These are phyloP conservation scores for Sebastes flavidus DNA, from an alignment of 2,797 vertebrate genomes.

Conservation along the genomic window DNA sequence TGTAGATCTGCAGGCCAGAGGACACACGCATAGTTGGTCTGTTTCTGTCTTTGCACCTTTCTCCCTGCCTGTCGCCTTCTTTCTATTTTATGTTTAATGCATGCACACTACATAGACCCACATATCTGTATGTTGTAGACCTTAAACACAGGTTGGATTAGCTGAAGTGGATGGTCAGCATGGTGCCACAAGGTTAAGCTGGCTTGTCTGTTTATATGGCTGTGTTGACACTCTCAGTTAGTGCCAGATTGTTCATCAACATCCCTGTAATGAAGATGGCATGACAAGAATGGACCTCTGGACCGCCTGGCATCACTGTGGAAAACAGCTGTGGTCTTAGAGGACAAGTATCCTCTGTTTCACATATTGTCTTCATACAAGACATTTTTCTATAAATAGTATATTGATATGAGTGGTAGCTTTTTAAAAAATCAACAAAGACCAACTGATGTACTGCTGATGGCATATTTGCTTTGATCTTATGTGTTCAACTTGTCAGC, in stretches of 20 bases:
- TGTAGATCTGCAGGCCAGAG: conserved; percentile 34
- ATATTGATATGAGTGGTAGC: neutral
- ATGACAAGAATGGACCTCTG: conserved; percentile 43
- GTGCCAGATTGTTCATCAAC: conserved; percentile 49
- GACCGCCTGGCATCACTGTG: conserved; percentile 8
- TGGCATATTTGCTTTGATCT: neutral
- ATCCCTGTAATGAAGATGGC: conserved; percentile 51
- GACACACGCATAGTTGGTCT: neutral
- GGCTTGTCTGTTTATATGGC: conserved; percentile 33
- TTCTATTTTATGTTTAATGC: neutral
- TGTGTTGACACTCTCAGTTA: conserved; percentile 56
- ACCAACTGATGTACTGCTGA: neutral
- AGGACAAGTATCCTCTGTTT: conserved; percentile 36
- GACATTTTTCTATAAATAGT: conserved; percentile 4
- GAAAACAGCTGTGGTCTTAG: conserved; percentile 37
- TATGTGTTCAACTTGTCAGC: neutral
- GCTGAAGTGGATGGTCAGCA: conserved; percentile 33
- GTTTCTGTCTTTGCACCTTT: neutral
- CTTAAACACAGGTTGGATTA: neutral
- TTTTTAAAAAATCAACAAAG: conserved; percentile 7
- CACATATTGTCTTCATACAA: conserved; percentile 14
- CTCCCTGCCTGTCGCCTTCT: neutral
- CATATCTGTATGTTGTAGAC: neutral
- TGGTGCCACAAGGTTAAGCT: conserved; percentile 36
- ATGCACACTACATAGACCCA: no score